These are phyloP conservation scores for Entomobrya proxima DNA, from an alignment of 2,888 invertebrate species.

Conservation along the genomic window DNA sequence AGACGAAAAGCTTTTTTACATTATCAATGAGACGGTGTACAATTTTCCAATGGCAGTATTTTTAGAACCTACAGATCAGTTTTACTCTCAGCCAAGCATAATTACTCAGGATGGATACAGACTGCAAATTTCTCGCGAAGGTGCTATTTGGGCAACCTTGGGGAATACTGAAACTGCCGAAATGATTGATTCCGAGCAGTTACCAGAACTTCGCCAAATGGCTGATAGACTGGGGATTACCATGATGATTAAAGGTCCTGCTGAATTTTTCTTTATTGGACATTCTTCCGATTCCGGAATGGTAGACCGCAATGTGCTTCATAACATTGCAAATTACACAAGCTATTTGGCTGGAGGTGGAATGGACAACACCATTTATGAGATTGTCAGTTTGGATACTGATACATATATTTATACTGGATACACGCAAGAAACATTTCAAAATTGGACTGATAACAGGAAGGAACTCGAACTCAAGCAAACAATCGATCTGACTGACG, in stretches of 20 bases:
- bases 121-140: not conserved
- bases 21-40: not conserved
- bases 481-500: conserved; percentile 30
- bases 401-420: conserved; percentile 51
- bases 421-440: not conserved
- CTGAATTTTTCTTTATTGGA: not conserved
- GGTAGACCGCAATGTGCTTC: not conserved
- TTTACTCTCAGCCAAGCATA: conserved; percentile 33
- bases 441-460: not conserved
- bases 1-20: not conserved
- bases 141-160: not conserved
- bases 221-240: not conserved
- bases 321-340: not conserved
- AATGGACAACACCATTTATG: conserved; percentile 25
- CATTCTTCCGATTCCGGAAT: not conserved
- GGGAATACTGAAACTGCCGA: not conserved
- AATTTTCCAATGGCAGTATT: not conserved
- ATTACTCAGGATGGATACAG: conserved; percentile 22
- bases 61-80: not conserved
- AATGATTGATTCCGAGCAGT: not conserved
- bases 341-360: conserved; percentile 54
- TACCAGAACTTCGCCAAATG: not conserved
- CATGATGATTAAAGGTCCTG: not conserved
- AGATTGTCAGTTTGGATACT: not conserved
- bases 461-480: conserved; percentile 21